Conservation (phyloP, 2,797 vertebrate genomes). For the Orientallactaga sibirica region DNA sequence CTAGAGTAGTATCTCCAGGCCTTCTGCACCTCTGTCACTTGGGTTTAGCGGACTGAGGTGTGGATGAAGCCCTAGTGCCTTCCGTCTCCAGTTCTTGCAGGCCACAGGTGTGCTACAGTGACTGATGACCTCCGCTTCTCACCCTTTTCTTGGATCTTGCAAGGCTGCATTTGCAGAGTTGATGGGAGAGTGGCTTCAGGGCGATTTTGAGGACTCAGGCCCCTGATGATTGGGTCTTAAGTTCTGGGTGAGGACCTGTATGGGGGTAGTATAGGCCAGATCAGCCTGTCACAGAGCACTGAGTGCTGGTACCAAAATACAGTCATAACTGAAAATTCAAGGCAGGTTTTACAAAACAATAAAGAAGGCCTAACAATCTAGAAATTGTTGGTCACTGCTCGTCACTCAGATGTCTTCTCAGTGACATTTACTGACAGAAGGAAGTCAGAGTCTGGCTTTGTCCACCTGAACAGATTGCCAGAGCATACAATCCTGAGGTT, state of each 20-base stretch:
- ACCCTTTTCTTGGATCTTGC: neutral
- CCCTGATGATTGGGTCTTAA: neutral
- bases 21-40: neutral
- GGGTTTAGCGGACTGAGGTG: neutral
- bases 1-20: neutral
- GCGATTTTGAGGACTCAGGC: neutral
- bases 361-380: neutral
- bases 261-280: neutral
- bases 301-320: neutral
- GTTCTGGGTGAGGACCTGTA: neutral
- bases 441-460: slow-evolving; percentile 8
- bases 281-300: neutral
- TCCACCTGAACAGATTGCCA: neutral
- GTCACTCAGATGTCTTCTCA: neutral
- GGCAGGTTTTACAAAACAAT: neutral
- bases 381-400: neutral
- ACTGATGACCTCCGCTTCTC: neutral
- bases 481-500: neutral
- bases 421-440: slow-evolving; percentile 11
- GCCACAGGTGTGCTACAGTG: neutral
- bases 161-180: neutral
- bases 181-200: neutral
- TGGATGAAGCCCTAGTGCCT: neutral
- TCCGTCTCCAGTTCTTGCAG: neutral
- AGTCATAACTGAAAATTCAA: neutral